A percentile compares a stretch with the other conserved stretches of the same genome.
Evolutionary conservation across 2,797 vertebrate genomes (phyloP).

Genomic region (Vultur gryphus): DNA sequence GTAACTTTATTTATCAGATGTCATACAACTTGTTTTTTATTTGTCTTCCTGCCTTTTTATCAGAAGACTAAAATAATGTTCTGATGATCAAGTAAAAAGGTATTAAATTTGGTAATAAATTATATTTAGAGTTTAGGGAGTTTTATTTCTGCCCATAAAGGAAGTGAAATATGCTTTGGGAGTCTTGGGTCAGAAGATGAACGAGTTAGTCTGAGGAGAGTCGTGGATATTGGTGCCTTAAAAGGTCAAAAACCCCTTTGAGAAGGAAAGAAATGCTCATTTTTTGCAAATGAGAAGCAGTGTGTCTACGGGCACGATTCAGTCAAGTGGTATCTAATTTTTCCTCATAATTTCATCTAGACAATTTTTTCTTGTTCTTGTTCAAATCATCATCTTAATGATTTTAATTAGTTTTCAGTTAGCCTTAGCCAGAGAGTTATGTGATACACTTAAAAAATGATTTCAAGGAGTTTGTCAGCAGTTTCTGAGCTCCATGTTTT

Average conservation of each 20-base stretch:
- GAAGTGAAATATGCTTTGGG: not conserved
- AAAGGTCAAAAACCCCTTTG: constrained; percentile 24
- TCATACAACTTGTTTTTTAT: not conserved
- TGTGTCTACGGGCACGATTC: not conserved
- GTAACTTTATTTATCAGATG: not conserved
- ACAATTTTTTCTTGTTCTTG: not conserved
- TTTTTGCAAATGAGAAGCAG: not conserved
- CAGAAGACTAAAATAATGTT: not conserved
- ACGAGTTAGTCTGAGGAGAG: not conserved
- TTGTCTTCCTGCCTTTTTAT: not conserved
- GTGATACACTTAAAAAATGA: not conserved
- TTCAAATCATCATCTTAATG: constrained; percentile 9
- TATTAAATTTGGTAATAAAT: not conserved
- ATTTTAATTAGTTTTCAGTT: constrained; percentile 44
- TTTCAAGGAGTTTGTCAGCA: constrained; percentile 31
- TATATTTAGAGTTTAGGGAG: not conserved
- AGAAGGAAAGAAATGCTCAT: constrained; percentile 11
- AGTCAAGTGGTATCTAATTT: constrained; percentile 18
- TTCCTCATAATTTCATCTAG: constrained; percentile 25
- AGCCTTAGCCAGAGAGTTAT: constrained; percentile 8
- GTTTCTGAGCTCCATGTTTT: constrained; percentile 31
- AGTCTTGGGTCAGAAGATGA: not conserved
- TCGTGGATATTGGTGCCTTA: not conserved
- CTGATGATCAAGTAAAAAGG: not conserved
- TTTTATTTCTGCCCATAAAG: not conserved